phyloP scores from a whole-genome alignment of 2,888 invertebrate genomes.

The Drosophila algonquin region DNA sequence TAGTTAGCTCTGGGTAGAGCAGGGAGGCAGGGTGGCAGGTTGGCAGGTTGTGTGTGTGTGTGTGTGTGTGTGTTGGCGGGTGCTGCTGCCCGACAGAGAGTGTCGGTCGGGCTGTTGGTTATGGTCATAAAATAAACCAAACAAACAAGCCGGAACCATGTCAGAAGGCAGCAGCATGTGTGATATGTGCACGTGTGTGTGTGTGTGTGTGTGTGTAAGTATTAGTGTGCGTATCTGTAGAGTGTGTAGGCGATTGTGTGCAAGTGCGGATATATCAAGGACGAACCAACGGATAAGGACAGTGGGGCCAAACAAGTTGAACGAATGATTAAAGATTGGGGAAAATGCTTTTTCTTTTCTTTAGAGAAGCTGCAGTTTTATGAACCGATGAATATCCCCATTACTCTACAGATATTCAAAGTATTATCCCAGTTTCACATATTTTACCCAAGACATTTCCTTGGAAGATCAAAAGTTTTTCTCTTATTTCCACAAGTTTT shows the following conservation, averaged over 20 bases:
- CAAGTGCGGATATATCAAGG: constrained; percentile 40
- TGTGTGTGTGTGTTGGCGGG: background rate
- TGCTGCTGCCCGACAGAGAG: constrained; percentile 5
- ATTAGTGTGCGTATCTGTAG: constrained; percentile 28
- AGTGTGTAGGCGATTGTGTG: constrained; percentile 3
- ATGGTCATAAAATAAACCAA: constrained; percentile 83
- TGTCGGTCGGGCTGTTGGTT: constrained; percentile 63
- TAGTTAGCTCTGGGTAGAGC: constrained; percentile 1
- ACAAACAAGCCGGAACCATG: constrained; percentile 82
- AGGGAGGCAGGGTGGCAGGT: constrained; percentile 12
- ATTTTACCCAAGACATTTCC: too few species aligned
- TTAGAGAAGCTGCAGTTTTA: too few species aligned
- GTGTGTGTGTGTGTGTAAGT: constrained; percentile 1
- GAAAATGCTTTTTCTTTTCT: background rate
- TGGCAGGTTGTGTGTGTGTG: constrained; percentile 2
- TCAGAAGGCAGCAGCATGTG: constrained; percentile 67
- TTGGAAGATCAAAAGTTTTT: too few species aligned
- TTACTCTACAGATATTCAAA: too few species aligned
- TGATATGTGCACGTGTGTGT: constrained; percentile 13
- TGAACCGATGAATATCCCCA: too few species aligned
- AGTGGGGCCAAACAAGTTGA: constrained; percentile 13
- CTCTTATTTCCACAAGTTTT: too few species aligned
- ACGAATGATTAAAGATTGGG: background rate
- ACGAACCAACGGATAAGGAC: constrained; percentile 38
- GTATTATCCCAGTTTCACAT: too few species aligned